Conservation (phyloP, 1,140 invertebrate species). For the Agrilus planipennis region DNA sequence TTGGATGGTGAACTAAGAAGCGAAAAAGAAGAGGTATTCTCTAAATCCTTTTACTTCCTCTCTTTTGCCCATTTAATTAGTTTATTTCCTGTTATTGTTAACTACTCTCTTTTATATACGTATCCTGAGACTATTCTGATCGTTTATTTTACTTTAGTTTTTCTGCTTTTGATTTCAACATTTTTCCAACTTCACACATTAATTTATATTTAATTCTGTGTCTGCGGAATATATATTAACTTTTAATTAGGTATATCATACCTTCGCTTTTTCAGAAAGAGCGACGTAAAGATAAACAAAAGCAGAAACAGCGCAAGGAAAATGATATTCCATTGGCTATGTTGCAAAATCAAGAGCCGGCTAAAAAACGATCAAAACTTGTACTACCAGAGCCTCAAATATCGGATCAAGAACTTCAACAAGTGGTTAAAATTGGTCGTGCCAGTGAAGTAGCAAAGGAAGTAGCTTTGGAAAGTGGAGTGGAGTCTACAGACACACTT, state of each 20-base stretch:
- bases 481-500: constrained; percentile 72
- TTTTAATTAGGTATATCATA: too few species aligned
- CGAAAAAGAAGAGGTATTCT: constrained; percentile 76
- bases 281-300: constrained; percentile 81
- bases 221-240: too few species aligned
- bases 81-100: too few species aligned
- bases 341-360: constrained; percentile 79
- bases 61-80: too few species aligned
- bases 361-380: constrained; percentile 89
- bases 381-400: constrained; percentile 96
- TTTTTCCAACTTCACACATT: too few species aligned
- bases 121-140: too few species aligned
- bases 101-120: too few species aligned
- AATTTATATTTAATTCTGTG: too few species aligned
- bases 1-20: constrained; percentile 82
- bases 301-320: constrained; percentile 88
- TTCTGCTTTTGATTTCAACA: too few species aligned
- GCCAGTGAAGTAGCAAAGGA: constrained; percentile 90
- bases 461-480: constrained; percentile 73
- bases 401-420: constrained; percentile 79
- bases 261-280: constrained; percentile 43
- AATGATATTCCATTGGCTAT: constrained; percentile 91
- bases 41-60: too few species aligned
- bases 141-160: too few species aligned
- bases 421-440: constrained; percentile 94